phyloP scores from a whole-genome alignment of 2,888 invertebrate species.

The Drosophila differens region DNA sequence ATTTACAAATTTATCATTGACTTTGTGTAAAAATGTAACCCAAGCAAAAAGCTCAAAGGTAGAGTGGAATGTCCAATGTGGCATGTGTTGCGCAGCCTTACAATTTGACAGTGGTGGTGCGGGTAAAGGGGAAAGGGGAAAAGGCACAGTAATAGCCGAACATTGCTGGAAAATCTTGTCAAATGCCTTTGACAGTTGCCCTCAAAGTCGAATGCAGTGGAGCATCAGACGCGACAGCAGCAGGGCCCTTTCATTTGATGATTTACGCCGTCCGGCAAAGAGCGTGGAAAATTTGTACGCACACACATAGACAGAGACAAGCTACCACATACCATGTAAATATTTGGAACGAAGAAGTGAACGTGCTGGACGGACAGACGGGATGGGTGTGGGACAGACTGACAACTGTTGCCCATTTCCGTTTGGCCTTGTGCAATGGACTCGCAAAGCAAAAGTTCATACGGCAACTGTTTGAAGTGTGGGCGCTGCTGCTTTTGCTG shows the following conservation, averaged over 20 bases:
- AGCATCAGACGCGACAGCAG: constrained; percentile 2
- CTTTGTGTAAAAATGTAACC: constrained; percentile 33
- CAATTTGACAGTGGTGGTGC: neutral
- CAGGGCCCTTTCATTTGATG: constrained; percentile 59
- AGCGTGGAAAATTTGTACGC: constrained; percentile 68
- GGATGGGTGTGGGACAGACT: constrained; percentile 20
- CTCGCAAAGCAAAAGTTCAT: constrained; percentile 40
- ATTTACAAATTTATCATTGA: constrained; percentile 45
- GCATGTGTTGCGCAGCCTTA: constrained; percentile 9
- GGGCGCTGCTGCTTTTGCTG: constrained; percentile 2
- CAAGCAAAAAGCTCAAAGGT: constrained; percentile 33
- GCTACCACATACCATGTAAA: constrained; percentile 67
- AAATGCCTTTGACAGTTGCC: constrained; percentile 74
- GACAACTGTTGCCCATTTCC: constrained; percentile 67
- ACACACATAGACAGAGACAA: constrained; percentile 32
- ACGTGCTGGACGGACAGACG: neutral
- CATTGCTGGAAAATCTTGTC: constrained; percentile 62
- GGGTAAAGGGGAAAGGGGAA: neutral
- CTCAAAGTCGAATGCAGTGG: constrained; percentile 67
- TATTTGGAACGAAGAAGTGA: constrained; percentile 53
- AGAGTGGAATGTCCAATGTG: constrained; percentile 33
- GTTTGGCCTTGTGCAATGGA: constrained; percentile 70
- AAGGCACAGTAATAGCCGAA: constrained; percentile 14
- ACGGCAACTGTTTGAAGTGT: constrained; percentile 13
- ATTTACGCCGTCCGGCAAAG: constrained; percentile 68